Evolutionary conservation across 2,797 vertebrate genomes (phyloP), one percentile per base, ranked within the genome.

Genomic region (Iguana delicatissima): DNA sequence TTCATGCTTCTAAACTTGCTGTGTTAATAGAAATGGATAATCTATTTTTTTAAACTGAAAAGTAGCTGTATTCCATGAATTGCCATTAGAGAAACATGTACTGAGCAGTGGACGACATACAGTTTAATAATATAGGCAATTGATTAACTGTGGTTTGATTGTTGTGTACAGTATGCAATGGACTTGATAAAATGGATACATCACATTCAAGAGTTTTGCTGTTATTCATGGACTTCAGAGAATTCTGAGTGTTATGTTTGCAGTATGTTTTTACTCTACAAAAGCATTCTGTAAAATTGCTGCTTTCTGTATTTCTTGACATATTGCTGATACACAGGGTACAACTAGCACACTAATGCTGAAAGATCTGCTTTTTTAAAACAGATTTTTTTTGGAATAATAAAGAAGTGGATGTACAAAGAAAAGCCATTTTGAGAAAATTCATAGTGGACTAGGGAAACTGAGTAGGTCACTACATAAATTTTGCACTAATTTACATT

Each of bases 371-470:
- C 79, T 91, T 94, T 89, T 88, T 93, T 94, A 80, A 88, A 93
- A 84, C 80, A 93, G 74, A 80, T 95, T 94, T 95, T 42, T 93
- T 91, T 96, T 89, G 85, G 64, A 89, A 83, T 87, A 97, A 96
- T 94, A 95, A 95, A 96, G 92, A 92, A 55, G 89, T 93, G 85
- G 88, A 79, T 95, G 84, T 69, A 76, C 73, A 93, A 76, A 46
- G n/a, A 90, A 90, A 35, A 24, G 16, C n/a, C 38, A 42, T 84
- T 82, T 91, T 85, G 62, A 50, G 46, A 77, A 76, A 20, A 35
- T 88, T 89, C 55, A 64, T 67, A 89, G 57, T 62, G 42, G 85
- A 80, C 32, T 79, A 88, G 73, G 59, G 52, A 79, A 57, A 88
- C 38, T 50, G 67, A 59, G 5, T 35, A 50, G n/a, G 4, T 80